Base-by-base conservation (phyloP, 2,113 vertebrate species). In the Pogona vitticeps region DNA sequence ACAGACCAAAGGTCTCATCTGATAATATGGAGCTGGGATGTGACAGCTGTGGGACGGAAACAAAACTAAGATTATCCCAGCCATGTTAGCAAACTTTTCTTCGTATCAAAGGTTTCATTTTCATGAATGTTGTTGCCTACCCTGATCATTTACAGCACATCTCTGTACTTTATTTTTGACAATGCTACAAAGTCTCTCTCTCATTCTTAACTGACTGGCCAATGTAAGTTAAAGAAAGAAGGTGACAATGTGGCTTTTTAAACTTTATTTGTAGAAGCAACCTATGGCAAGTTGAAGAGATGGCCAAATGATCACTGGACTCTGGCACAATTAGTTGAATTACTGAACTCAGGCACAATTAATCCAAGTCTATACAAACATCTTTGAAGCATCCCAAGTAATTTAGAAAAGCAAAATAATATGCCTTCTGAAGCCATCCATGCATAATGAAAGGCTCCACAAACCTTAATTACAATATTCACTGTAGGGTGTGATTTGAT, bases 371-470 rank as follows among this genome's bases (percentile, higher is more conserved):
- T 36, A 59, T 15, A 59, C 59, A 20, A 52, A 5, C 46, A 52
- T 36, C n/a, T 56, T 38, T 73, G 38, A 67, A 14, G 52, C 42
- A 65, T 38, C 33, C 46, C 21, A 67, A 40, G 40, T 58, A 82
- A 82, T 76, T 67, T 75, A 1, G 21, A 82, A 40, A 46, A 56
- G 33, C 65, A 87, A 87, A 87, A 87, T 81, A 87, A 82, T 67
- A 87, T 52, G 71, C 65, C 79, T 85, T 85, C n/a, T 28, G n/a
- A 81, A 87, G 61, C 61, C 17, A 82, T 76, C 23, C 70, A 82
- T 36, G 82, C 80, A 42, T 94, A 94, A 93, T 94, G 91, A 95
- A 92, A 93, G 94, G 88, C 79, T n/a, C n/a, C 84, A 33, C 42
- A 80, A 78, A 21, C 85, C 40, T 75, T 92, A 92, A 93, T 91